These are phyloP conservation scores for Eulemur albifrons DNA, from an alignment of 2,797 vertebrate genomes.

Conservation along the genomic window DNA sequence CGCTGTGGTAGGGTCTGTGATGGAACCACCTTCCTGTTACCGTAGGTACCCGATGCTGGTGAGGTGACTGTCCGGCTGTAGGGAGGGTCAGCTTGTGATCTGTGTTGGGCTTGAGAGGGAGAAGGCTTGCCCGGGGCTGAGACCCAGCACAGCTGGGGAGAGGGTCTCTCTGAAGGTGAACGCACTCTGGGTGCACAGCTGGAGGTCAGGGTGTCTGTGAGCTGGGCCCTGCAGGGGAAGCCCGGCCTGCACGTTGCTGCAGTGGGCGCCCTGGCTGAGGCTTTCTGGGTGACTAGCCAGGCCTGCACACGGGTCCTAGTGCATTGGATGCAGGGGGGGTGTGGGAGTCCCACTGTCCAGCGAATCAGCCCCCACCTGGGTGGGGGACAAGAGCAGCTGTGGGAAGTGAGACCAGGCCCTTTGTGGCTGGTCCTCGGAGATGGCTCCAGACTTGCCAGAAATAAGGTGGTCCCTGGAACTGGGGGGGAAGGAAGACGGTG, in stretches of 20 bases:
- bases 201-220: not conserved
- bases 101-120: not conserved
- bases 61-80: not conserved
- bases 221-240: not conserved
- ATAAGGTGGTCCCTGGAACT: not conserved
- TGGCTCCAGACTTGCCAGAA: not conserved
- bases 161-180: not conserved
- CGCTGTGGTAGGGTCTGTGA: accelerated
- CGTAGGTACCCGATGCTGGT: accelerated
- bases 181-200: not conserved
- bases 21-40: accelerated
- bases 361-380: accelerated
- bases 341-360: not conserved
- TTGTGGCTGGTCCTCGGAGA: not conserved
- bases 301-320: not conserved
- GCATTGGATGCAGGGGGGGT: no score
- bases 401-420: not conserved
- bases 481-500: not conserved
- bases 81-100: not conserved
- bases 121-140: not conserved
- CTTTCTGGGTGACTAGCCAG: not conserved
- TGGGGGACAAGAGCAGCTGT: not conserved
- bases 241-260: no score
- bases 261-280: no score
- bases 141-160: not conserved